phyloP scores from a whole-genome alignment of 2,113 vertebrate species.

The Oriolus oriolus region DNA sequence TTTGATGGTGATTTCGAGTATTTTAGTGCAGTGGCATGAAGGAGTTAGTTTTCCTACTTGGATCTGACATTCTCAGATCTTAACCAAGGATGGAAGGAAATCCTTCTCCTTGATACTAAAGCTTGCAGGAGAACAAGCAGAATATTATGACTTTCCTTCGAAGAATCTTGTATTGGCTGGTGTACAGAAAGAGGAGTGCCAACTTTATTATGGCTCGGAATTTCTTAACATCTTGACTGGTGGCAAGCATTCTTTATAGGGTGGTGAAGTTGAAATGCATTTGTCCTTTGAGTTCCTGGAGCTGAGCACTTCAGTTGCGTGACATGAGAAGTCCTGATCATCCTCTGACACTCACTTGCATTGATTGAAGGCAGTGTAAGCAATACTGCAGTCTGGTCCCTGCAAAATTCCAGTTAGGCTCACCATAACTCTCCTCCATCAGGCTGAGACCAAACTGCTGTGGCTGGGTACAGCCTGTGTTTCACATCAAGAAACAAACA shows the following conservation, averaged over 20 bases:
- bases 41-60: not conserved
- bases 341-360: not conserved
- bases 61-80: not conserved
- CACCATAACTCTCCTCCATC: not conserved
- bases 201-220: not conserved
- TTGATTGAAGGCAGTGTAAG: not conserved
- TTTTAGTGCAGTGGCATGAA: not conserved
- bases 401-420: not conserved
- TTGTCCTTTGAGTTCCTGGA: not conserved
- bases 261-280: not conserved
- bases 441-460: not conserved
- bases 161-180: not conserved
- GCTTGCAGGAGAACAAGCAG: not conserved
- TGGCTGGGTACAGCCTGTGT: not conserved
- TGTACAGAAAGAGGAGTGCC: not conserved
- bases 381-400: not conserved
- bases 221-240: not conserved
- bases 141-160: not conserved
- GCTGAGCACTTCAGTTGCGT: not conserved
- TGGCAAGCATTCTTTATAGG: not conserved
- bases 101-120: not conserved
- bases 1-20: not conserved
- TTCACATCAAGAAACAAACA: not conserved
- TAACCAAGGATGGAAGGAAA: not conserved
- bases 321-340: not conserved